These are phyloP conservation scores for Stenurella melanura DNA, from an alignment of 2,888 invertebrate genomes.

Conservation along the genomic window DNA sequence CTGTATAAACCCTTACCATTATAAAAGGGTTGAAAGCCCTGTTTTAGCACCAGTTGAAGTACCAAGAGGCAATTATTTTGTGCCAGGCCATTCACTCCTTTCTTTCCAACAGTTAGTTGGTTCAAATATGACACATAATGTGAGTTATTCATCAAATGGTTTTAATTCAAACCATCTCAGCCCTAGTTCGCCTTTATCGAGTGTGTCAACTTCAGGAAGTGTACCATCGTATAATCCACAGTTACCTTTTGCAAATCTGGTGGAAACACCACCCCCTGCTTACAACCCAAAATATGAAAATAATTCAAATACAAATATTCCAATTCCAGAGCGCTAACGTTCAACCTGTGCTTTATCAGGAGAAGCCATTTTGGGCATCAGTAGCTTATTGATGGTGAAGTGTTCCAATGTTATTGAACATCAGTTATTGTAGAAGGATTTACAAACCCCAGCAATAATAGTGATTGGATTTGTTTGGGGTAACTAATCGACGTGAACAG, in stretches of 20 bases:
- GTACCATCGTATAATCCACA: conserved; percentile 76
- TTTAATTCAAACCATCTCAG: conserved; percentile 79
- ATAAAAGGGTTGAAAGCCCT: conserved; percentile 97
- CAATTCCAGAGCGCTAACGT: conserved; percentile 78
- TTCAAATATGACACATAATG: conserved; percentile 96
- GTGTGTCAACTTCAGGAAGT: conserved; percentile 80
- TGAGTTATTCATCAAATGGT: conserved; percentile 89
- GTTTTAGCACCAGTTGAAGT: conserved; percentile 98
- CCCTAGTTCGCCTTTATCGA: conserved; percentile 78
- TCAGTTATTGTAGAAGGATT: conserved; percentile 98
- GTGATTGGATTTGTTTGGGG: conserved; percentile 97
- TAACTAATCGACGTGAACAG: conserved; percentile 98
- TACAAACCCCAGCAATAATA: conserved; percentile 97
- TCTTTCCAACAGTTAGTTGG: conserved; percentile 91
- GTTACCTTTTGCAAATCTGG: conserved; percentile 86
- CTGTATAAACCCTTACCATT: conserved; percentile 99
- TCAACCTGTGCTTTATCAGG: conserved; percentile 92
- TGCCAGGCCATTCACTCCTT: conserved; percentile 91
- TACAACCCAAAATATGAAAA: conserved; percentile 94
- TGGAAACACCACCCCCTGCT: conserved; percentile 97
- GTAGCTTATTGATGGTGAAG: conserved; percentile 99
- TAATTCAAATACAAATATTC: conserved; percentile 76
- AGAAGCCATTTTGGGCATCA: conserved; percentile 97
- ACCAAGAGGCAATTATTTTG: conserved; percentile 97
- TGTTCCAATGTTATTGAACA: conserved; percentile 93